Evolutionary conservation across 92 coral and sea anemone species (phyloP).

Genomic region (Anthopleura xanthogrammica): DNA sequence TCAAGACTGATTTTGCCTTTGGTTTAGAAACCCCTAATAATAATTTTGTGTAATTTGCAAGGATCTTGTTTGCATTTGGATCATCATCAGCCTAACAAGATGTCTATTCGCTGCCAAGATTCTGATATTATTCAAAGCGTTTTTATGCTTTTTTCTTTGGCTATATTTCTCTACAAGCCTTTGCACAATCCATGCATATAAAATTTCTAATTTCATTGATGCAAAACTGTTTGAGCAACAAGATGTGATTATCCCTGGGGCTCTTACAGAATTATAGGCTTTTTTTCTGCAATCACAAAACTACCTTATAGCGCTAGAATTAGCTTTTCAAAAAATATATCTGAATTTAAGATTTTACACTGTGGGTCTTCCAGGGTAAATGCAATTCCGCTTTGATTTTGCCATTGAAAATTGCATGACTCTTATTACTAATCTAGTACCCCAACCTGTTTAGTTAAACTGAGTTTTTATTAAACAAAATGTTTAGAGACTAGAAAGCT

Average conservation of each 20-base stretch:
- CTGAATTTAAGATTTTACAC: neutral
- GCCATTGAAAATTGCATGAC: neutral
- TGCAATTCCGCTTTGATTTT: neutral
- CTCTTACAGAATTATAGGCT: too few species aligned
- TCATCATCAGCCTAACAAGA: neutral
- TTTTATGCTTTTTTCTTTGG: neutral
- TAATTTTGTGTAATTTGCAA: neutral
- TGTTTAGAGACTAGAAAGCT: too few species aligned
- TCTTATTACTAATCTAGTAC: too few species aligned
- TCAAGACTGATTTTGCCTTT: neutral
- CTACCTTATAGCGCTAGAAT: neutral
- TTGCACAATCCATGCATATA: too few species aligned
- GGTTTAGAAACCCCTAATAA: neutral
- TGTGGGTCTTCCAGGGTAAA: neutral
- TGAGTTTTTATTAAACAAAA: too few species aligned
- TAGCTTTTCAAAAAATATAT: neutral
- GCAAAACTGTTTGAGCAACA: too few species aligned
- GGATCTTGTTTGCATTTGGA: neutral
- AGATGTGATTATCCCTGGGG: too few species aligned
- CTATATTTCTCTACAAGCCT: too few species aligned
- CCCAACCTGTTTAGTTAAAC: too few species aligned
- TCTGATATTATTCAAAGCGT: neutral
- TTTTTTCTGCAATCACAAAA: neutral
- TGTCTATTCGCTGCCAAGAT: neutral
- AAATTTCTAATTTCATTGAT: too few species aligned